These are phyloP conservation scores for Sminthurinus signatus DNA, from an alignment of 1,140 invertebrate species.

Conservation along the genomic window DNA sequence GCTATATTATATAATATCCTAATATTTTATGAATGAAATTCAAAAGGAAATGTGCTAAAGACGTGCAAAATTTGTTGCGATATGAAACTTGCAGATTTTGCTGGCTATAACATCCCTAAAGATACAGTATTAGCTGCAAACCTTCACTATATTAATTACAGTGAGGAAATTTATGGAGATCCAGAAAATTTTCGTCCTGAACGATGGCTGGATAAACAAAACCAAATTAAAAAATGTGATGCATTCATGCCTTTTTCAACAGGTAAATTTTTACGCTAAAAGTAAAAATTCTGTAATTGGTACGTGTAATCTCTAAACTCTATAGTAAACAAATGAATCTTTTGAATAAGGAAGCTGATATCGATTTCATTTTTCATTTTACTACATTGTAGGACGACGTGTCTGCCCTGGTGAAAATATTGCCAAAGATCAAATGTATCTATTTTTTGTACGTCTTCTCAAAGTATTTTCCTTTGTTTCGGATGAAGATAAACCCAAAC, in stretches of 20 bases:
- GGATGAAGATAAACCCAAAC: conserved; percentile 2
- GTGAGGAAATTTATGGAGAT: conserved; percentile 61
- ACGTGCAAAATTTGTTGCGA: background rate
- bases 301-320: no score
- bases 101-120: conserved; percentile 48
- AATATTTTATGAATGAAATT: no score
- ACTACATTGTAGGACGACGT: conserved; percentile 22
- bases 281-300: no score
- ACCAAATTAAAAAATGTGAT: conserved; percentile 58
- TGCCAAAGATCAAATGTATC: conserved; percentile 33
- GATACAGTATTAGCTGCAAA: conserved; percentile 79
- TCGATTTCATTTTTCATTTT: no score
- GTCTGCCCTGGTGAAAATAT: conserved; percentile 39
- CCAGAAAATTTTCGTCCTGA: conserved; percentile 70
- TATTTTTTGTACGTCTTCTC: conserved; percentile 32
- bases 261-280: no score
- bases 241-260: conserved; percentile 39
- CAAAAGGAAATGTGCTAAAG: background rate
- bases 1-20: conserved; percentile 24
- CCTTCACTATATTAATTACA: conserved; percentile 66
- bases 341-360: no score
- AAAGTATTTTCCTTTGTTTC: conserved; percentile 30
- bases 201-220: conserved; percentile 60
- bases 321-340: no score
- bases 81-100: conserved; percentile 21